Percentiles rank a stretch among this genome's conserved stretches.
phyloP scores from a whole-genome alignment of 2,113 vertebrate species.

The Todiramphus saurophagus region DNA sequence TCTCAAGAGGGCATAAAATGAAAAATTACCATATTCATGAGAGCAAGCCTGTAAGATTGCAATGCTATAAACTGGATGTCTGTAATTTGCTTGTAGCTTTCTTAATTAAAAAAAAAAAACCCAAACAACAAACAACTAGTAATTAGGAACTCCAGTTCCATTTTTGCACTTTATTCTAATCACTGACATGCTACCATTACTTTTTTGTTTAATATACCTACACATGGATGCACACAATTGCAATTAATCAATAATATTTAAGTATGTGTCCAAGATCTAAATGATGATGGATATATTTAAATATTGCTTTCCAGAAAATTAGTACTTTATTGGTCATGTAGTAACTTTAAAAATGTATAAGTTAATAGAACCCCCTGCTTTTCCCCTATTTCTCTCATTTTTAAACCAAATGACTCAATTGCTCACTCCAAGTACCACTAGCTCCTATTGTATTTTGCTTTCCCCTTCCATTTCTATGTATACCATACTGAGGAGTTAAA shows the following conservation, averaged over 20 bases:
- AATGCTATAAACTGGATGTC: conserved; percentile 82
- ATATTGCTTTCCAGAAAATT: conserved; percentile 76
- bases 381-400: conserved; percentile 47
- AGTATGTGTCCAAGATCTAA: conserved; percentile 79
- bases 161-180: conserved; percentile 73
- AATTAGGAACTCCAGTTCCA: conserved; percentile 78
- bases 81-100: conserved; percentile 82
- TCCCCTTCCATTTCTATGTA: not conserved
- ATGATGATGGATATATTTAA: conserved; percentile 83
- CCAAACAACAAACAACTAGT: conserved; percentile 20
- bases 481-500: conserved; percentile 27
- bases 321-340: conserved; percentile 72
- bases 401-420: conserved; percentile 39
- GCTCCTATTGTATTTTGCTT: conserved; percentile 31
- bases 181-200: conserved; percentile 66
- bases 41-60: conserved; percentile 79
- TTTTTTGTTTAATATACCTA: conserved; percentile 77
- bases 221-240: conserved; percentile 82
- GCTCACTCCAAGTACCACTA: not conserved
- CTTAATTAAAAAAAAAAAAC: conserved; percentile 82
- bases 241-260: conserved; percentile 86
- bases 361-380: conserved; percentile 57
- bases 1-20: conserved; percentile 85
- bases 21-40: conserved; percentile 89
- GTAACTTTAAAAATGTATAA: conserved; percentile 61